These are phyloP conservation scores for Sarotherodon lohbergeri DNA, from an alignment of 2,113 vertebrate species.

Conservation along the genomic window DNA sequence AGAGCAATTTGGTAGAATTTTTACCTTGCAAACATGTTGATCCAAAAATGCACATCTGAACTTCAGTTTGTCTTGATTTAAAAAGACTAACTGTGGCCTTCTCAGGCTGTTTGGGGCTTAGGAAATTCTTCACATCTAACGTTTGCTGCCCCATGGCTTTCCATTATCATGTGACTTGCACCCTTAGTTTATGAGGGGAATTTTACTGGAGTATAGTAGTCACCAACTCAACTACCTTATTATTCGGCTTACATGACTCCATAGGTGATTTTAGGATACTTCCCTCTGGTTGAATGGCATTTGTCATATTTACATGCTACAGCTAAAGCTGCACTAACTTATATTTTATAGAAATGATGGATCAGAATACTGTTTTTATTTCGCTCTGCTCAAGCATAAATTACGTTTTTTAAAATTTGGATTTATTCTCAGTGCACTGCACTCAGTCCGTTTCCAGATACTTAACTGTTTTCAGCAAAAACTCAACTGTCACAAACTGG, in stretches of 20 bases:
- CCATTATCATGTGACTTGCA: conserved; percentile 39
- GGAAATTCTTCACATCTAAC: not conserved
- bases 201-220: not conserved
- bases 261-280: not conserved
- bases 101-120: not conserved
- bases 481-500: not conserved
- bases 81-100: not conserved
- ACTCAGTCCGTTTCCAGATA: not conserved
- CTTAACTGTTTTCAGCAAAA: not conserved
- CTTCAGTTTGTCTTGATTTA: not conserved
- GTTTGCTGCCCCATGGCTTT: conserved; percentile 15
- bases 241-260: not conserved
- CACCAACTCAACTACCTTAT: not conserved
- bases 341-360: not conserved
- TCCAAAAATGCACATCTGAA: not conserved
- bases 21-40: not conserved
- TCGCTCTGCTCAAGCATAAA: not conserved
- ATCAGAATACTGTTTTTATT: not conserved
- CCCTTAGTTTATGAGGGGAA: not conserved
- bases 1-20: not conserved
- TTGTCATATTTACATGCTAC: not conserved
- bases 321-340: not conserved
- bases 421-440: not conserved
- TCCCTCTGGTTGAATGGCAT: not conserved
- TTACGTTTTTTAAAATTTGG: not conserved